phyloP scores from a whole-genome alignment of 2,888 invertebrate species.

The Drosophila ezoana region DNA sequence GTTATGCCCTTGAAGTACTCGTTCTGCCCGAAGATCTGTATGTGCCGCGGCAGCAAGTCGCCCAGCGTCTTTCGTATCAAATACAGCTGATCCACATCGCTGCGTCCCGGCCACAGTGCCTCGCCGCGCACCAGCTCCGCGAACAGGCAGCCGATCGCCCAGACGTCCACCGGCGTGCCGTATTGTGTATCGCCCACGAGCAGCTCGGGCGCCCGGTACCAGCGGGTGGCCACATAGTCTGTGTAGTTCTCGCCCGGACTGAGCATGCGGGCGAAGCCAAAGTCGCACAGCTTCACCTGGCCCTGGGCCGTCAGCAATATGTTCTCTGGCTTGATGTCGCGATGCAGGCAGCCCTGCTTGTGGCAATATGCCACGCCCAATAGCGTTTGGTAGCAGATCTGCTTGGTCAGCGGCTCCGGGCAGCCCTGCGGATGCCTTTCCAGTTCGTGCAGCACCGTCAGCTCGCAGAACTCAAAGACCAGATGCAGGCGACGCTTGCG shows the following conservation, averaged over 20 bases:
- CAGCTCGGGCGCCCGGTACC: slow-evolving; percentile 99
- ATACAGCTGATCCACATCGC: slow-evolving; percentile 99
- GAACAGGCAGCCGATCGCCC: slow-evolving; percentile 98
- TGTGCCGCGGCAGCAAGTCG: slow-evolving; percentile 96
- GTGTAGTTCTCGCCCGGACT: slow-evolving; percentile 99
- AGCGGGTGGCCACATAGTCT: slow-evolving; percentile 99
- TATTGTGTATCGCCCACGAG: slow-evolving; percentile 98
- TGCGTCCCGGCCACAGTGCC: slow-evolving; percentile 99
- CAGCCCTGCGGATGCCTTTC: slow-evolving; percentile 97
- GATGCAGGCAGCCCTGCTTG: slow-evolving; percentile 96
- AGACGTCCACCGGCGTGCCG: slow-evolving; percentile 96
- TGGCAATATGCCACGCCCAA: slow-evolving; percentile 99
- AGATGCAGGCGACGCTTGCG: slow-evolving; percentile 97
- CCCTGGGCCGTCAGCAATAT: slow-evolving; percentile 96
- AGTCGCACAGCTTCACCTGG: slow-evolving; percentile 98
- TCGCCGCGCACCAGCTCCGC: slow-evolving; percentile 95
- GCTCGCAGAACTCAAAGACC: slow-evolving; percentile 99
- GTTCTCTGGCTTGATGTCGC: slow-evolving; percentile 99
- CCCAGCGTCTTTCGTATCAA: slow-evolving; percentile 97
- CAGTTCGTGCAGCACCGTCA: slow-evolving; percentile 97
- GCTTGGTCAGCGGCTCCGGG: slow-evolving; percentile 95
- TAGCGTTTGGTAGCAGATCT: slow-evolving; percentile 97
- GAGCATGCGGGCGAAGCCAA: slow-evolving; percentile 98
- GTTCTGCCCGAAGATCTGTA: slow-evolving; percentile 98
- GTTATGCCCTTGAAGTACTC: slow-evolving; percentile 95